These are phyloP conservation scores for Corythoichthys haematopterus DNA, from an alignment of 2,113 vertebrate species.

Conservation along the genomic window DNA sequence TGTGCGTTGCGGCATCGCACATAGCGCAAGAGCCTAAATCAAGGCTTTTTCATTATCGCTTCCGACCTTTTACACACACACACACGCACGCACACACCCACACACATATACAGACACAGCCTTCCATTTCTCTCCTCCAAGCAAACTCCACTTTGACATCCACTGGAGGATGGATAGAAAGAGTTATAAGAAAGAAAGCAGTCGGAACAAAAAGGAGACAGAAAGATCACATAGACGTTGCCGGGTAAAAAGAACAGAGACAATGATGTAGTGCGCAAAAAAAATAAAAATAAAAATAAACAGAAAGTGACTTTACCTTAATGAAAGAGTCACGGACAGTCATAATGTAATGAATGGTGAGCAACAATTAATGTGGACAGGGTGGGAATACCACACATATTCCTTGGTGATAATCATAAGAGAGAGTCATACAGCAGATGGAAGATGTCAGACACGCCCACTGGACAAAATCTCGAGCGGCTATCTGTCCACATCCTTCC, in stretches of 20 bases:
- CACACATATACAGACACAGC: slow-evolving; percentile 25
- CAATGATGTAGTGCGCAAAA: slow-evolving; percentile 17
- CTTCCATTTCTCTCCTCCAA: slow-evolving; percentile 69
- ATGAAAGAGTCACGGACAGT: slow-evolving; percentile 21
- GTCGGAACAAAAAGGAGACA: slow-evolving; percentile 29
- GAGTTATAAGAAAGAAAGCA: slow-evolving; percentile 29
- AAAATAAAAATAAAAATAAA: slow-evolving; percentile 15
- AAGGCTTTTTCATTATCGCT: slow-evolving; percentile 58
- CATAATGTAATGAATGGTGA: slow-evolving; percentile 20
- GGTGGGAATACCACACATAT: slow-evolving; percentile 16
- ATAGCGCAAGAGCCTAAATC: slow-evolving; percentile 62
- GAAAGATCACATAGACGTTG: slow-evolving; percentile 12
- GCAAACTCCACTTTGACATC: slow-evolving; percentile 69
- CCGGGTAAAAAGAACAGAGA: slow-evolving; percentile 22
- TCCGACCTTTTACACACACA: slow-evolving; percentile 34
- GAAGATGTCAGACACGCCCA: slow-evolving; percentile 27
- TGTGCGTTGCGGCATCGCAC: slow-evolving; percentile 39
- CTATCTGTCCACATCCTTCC: slow-evolving; percentile 24
- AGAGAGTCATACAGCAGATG: slow-evolving; percentile 7
- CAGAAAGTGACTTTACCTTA: slow-evolving; percentile 33
- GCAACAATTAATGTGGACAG: slow-evolving; percentile 4
- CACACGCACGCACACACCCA: no score
- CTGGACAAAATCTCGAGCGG: slow-evolving; percentile 8
- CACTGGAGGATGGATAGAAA: slow-evolving; percentile 63
- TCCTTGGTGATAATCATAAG: slow-evolving; percentile 21